Evolutionary conservation across 2,113 vertebrate genomes (phyloP).

Genomic region (Cochlearius cochlearius): DNA sequence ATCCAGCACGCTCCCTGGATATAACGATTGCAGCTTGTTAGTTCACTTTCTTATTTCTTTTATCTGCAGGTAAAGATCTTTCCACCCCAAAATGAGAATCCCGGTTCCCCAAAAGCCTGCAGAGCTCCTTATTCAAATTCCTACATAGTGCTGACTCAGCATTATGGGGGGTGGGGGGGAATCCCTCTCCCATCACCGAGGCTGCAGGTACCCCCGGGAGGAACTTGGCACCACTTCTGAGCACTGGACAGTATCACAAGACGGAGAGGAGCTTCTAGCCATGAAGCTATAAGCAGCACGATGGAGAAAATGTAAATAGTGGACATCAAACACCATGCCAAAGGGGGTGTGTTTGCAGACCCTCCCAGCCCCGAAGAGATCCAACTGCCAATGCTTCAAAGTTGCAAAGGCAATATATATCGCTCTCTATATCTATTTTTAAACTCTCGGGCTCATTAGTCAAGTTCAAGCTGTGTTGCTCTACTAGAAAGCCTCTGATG

Average conservation of each 20-base stretch:
- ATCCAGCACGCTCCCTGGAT: neutral
- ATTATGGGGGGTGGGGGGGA: fast-evolving
- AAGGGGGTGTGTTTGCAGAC: neutral
- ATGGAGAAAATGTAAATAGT: neutral
- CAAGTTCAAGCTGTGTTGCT: conserved; percentile 56
- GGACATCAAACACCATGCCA: neutral
- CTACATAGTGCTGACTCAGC: neutral
- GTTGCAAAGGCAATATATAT: neutral
- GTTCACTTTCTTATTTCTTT: neutral
- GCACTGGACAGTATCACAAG: fast-evolving
- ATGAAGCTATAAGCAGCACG: neutral
- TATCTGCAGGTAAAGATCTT: neutral
- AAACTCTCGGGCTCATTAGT: conserved; percentile 35
- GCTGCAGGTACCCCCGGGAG: neutral
- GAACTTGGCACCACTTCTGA: neutral
- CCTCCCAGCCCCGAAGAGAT: neutral
- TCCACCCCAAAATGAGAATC: neutral
- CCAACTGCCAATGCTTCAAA: neutral
- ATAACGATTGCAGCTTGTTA: fast-evolving
- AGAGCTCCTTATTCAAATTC: neutral
- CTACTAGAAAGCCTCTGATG: conserved; percentile 17
- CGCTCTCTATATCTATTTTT: neutral
- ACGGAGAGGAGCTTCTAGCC: neutral
- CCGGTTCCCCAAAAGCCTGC: neutral
- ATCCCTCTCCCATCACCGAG: neutral